These are phyloP conservation scores for Albula goreensis DNA, from an alignment of 2,113 vertebrate genomes.

Conservation along the genomic window DNA sequence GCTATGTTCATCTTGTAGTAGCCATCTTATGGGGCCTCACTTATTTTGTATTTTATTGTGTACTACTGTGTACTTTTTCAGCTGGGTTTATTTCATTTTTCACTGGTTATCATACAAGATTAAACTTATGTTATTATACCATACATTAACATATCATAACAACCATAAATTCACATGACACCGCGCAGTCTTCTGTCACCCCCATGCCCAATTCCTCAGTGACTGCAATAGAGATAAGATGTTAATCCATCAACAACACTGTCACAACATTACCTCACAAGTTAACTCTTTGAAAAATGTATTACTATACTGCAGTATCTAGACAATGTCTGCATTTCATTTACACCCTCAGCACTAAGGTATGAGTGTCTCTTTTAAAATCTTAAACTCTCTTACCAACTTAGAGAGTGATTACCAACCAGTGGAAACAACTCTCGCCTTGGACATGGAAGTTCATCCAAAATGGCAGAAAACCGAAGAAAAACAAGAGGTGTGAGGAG, in stretches of 20 bases:
- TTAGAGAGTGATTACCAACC: conserved; percentile 43
- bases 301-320: conserved; percentile 1
- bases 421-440: conserved; percentile 53
- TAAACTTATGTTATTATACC: not conserved
- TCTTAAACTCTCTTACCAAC: conserved; percentile 20
- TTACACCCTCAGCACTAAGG: not conserved
- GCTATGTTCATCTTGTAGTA: not conserved
- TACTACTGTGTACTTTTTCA: not conserved
- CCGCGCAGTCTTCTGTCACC: not conserved
- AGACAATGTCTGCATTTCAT: not conserved
- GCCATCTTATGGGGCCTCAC: not conserved
- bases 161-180: not conserved
- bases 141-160: not conserved
- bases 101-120: not conserved
- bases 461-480: conserved; percentile 18
- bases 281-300: not conserved
- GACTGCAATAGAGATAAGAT: not conserved
- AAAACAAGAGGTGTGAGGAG: not conserved
- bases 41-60: not conserved
- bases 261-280: not conserved
- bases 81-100: not conserved
- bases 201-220: conserved; percentile 13
- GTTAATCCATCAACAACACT: not conserved
- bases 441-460: conserved; percentile 49
- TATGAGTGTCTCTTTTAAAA: not conserved